Evolutionary conservation across 2,888 invertebrate genomes (phyloP).

Genomic region (Caprella mutica): DNA sequence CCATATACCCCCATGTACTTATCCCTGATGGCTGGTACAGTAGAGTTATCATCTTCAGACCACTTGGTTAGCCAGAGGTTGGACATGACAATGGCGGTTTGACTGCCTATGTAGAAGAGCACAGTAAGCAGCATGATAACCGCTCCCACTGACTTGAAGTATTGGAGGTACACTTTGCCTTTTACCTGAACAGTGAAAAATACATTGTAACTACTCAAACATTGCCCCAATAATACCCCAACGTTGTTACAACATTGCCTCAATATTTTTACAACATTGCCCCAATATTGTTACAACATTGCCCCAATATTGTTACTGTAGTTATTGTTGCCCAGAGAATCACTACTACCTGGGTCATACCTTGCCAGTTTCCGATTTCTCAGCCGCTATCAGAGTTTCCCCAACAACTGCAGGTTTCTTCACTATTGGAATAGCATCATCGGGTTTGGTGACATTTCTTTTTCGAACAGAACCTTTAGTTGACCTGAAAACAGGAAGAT

Average conservation of each 20-base stretch:
- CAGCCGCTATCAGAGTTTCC: slow-evolving; percentile 63
- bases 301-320: background rate
- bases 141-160: slow-evolving; percentile 71
- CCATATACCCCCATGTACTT: slow-evolving; percentile 80
- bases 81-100: slow-evolving; percentile 66
- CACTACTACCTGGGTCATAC: too few species aligned
- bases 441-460: too few species aligned
- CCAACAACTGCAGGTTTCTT: background rate
- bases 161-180: slow-evolving; percentile 75
- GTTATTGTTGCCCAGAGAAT: background rate
- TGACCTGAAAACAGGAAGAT: too few species aligned
- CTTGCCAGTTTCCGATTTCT: slow-evolving; percentile 74
- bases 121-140: slow-evolving; percentile 60
- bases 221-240: background rate
- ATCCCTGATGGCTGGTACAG: slow-evolving; percentile 52
- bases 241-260: too few species aligned
- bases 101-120: slow-evolving; percentile 61
- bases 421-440: background rate
- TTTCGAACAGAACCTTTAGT: too few species aligned
- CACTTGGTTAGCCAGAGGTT: slow-evolving; percentile 74
- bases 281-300: too few species aligned
- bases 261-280: too few species aligned
- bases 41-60: slow-evolving; percentile 57
- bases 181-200: slow-evolving; percentile 56
- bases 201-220: slow-evolving; percentile 23